These are phyloP conservation scores for Nomada ruficornis DNA, from an alignment of 2,888 invertebrate genomes.

Conservation along the genomic window DNA sequence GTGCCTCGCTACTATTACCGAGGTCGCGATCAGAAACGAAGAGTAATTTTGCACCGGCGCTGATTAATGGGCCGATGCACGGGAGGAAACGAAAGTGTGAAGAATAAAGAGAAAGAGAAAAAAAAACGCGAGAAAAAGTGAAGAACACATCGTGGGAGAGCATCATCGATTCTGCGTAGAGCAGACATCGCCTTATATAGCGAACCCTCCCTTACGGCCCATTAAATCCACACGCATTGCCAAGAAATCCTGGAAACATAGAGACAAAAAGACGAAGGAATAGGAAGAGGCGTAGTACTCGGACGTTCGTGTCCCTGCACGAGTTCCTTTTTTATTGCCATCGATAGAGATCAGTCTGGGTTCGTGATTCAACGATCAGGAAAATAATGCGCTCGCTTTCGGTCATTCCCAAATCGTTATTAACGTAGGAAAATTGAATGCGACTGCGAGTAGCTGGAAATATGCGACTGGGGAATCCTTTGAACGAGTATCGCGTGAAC, in stretches of 20 bases:
- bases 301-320: slow-evolving; percentile 29
- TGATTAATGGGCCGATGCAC: slow-evolving; percentile 55
- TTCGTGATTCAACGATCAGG: slow-evolving; percentile 10
- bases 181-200: slow-evolving; percentile 55
- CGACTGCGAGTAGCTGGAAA: background rate
- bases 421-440: background rate
- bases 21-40: slow-evolving; percentile 40
- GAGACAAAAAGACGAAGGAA: slow-evolving; percentile 25
- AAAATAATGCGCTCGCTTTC: background rate
- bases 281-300: slow-evolving; percentile 12
- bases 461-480: too few relatives aligned
- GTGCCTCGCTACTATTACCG: slow-evolving; percentile 32
- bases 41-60: slow-evolving; percentile 49
- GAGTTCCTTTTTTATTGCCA: background rate
- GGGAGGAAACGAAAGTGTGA: background rate
- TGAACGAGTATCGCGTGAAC: background rate
- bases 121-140: background rate
- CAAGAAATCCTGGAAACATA: slow-evolving; percentile 58
- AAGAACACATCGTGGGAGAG: slow-evolving; percentile 38
- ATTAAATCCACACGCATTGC: slow-evolving; percentile 64
- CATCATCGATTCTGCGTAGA: slow-evolving; percentile 60
- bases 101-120: background rate
- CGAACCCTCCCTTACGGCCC: slow-evolving; percentile 62
- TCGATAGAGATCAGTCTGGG: background rate
- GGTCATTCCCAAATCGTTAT: background rate